A percentile compares a stretch with the other conserved stretches of the same genome.
These are phyloP conservation scores for Empis stercorea DNA, from an alignment of 2,888 invertebrate genomes.

Conservation along the genomic window DNA sequence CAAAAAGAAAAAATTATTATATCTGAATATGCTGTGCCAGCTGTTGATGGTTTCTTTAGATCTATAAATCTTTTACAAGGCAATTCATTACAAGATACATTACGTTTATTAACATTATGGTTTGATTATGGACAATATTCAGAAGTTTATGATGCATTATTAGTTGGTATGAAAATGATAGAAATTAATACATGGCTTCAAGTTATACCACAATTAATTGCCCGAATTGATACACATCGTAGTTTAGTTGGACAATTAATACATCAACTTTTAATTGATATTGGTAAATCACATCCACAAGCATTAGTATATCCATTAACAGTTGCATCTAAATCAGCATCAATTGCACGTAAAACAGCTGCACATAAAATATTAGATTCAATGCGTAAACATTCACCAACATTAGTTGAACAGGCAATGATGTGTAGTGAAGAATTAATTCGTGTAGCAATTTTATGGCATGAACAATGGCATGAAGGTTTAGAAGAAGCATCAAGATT, in stretches of 20 bases:
- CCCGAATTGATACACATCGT: constrained; percentile 89
- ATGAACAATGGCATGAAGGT: constrained; percentile 98
- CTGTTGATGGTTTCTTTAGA: constrained; percentile 90
- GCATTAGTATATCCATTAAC: constrained; percentile 95
- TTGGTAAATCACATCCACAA: constrained; percentile 96
- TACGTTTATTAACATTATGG: constrained; percentile 91
- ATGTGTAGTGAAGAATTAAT: constrained; percentile 96
- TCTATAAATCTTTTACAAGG: constrained; percentile 87
- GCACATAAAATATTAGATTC: constrained; percentile 90
- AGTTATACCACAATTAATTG: constrained; percentile 97
- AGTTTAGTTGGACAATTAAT: constrained; percentile 81
- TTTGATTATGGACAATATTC: constrained; percentile 94
- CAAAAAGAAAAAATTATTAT: constrained; percentile 30
- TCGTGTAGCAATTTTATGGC: constrained; percentile 96
- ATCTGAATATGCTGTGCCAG: constrained; percentile 75
- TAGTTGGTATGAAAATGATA: constrained; percentile 82
- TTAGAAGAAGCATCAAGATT: constrained; percentile 85
- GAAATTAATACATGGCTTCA: constrained; percentile 99
- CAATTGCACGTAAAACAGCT: constrained; percentile 68
- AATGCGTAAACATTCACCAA: constrained; percentile 89
- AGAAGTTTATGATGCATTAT: constrained; percentile 86
- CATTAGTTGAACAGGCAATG: constrained; percentile 87
- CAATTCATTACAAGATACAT: constrained; percentile 90
- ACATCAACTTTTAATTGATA: constrained; percentile 85
- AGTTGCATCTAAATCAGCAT: constrained; percentile 91